Evolutionary conservation across 2,797 vertebrate genomes (phyloP).

Genomic region (Poliocrania exsul): DNA sequence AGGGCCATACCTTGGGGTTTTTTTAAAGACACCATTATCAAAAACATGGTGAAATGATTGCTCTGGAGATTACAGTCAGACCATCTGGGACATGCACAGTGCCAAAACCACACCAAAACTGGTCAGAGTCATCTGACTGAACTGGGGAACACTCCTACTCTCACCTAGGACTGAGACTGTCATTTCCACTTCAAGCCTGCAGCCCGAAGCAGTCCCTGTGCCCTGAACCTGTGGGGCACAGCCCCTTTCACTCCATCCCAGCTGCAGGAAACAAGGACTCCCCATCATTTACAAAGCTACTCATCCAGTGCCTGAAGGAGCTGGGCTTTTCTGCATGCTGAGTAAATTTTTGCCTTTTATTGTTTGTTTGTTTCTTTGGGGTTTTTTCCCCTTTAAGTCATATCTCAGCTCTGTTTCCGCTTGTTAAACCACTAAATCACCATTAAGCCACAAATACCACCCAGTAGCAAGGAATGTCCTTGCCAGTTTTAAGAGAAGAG

Average conservation of each 20-base stretch:
- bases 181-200: background rate
- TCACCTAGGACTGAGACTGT: background rate
- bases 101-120: background rate
- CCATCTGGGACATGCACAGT: rapidly evolving
- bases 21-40: background rate
- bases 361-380: background rate
- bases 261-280: background rate
- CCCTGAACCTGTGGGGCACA: rapidly evolving
- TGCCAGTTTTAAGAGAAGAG: background rate
- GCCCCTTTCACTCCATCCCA: background rate
- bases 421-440: background rate
- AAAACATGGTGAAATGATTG: background rate
- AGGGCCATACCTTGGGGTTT: background rate
- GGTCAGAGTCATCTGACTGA: background rate
- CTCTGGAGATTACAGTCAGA: background rate
- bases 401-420: background rate
- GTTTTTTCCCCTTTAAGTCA: background rate
- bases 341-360: background rate
- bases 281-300: background rate
- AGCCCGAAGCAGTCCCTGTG: background rate
- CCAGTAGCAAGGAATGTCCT: background rate
- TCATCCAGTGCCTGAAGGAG: background rate
- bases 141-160: rapidly evolving
- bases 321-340: background rate
- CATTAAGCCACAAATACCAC: background rate